Percentiles rank a stretch among this genome's conserved stretches.
These are phyloP conservation scores for Panopea generosa DNA, from an alignment of 2,888 invertebrate genomes.

Conservation along the genomic window DNA sequence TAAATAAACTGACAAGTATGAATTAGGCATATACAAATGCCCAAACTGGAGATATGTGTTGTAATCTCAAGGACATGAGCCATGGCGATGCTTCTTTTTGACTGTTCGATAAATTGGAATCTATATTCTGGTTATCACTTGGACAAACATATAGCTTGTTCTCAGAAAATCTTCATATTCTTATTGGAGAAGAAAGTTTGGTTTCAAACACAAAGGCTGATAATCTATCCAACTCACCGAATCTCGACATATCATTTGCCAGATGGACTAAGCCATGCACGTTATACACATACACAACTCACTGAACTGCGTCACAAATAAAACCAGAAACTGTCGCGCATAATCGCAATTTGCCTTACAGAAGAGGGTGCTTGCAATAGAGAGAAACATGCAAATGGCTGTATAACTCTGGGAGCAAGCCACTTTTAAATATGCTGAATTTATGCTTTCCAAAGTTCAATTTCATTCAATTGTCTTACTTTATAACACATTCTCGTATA, in stretches of 20 bases:
- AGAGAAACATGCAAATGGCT: slow-evolving; percentile 35
- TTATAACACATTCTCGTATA: slow-evolving; percentile 73
- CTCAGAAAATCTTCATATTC: slow-evolving; percentile 45
- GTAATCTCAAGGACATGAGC: slow-evolving; percentile 16
- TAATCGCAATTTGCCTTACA: slow-evolving; percentile 58
- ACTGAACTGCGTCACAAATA: slow-evolving; percentile 71
- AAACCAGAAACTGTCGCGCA: slow-evolving; percentile 60
- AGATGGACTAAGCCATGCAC: slow-evolving; percentile 82
- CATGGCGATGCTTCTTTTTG: slow-evolving; percentile 13
- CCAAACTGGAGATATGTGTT: slow-evolving; percentile 7
- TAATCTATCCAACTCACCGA: slow-evolving; percentile 77
- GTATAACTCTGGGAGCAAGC: slow-evolving; percentile 30
- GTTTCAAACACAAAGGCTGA: slow-evolving; percentile 82
- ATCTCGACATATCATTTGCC: slow-evolving; percentile 77
- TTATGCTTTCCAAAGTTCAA: slow-evolving; percentile 76
- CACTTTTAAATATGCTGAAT: slow-evolving; percentile 66
- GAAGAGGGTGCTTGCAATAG: slow-evolving; percentile 54
- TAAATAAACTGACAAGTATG: slow-evolving; percentile 13
- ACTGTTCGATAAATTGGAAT: slow-evolving; percentile 7
- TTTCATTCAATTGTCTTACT: slow-evolving; percentile 66
- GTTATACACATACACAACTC: slow-evolving; percentile 81
- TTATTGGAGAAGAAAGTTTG: slow-evolving; percentile 39
- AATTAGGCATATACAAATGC: slow-evolving; percentile 7
- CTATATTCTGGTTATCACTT: background rate
- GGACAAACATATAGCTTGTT: background rate